Evolutionary conservation across 2,113 vertebrate species (phyloP).

Genomic region (Ciconia maguari): DNA sequence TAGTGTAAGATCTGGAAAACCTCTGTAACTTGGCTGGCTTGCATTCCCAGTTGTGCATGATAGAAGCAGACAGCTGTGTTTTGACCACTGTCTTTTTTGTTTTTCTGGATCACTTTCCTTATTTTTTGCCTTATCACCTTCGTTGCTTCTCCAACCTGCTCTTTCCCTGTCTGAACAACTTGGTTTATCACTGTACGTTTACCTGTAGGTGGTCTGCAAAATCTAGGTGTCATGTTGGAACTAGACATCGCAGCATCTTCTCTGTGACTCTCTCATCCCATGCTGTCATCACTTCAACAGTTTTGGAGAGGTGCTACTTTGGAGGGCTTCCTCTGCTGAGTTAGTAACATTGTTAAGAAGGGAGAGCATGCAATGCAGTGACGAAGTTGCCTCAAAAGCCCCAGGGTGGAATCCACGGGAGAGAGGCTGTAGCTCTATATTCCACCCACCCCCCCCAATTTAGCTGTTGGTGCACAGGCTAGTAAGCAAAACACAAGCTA

Average conservation of each 20-base stretch:
- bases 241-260: not conserved
- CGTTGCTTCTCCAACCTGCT: not conserved
- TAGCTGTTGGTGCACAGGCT: not conserved
- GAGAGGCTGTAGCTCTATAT: not conserved
- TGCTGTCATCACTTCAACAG: not conserved
- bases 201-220: not conserved
- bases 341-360: not conserved
- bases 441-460: rapidly evolving
- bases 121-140: not conserved
- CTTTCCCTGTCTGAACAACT: not conserved
- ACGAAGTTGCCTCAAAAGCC: not conserved
- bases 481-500: not conserved
- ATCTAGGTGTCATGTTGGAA: not conserved
- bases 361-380: not conserved
- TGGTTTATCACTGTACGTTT: not conserved
- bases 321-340: not conserved
- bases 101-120: not conserved
- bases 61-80: not conserved
- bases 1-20: slow-evolving; percentile 7
- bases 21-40: not conserved
- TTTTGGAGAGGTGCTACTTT: not conserved
- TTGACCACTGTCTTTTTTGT: not conserved
- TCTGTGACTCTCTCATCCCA: not conserved
- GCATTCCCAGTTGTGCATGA: slow-evolving; percentile 18
- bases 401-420: not conserved